Percentiles rank a stretch among this genome's conserved stretches.
phyloP scores from a whole-genome alignment of 1,140 invertebrate species.

The Papilio machaon region DNA sequence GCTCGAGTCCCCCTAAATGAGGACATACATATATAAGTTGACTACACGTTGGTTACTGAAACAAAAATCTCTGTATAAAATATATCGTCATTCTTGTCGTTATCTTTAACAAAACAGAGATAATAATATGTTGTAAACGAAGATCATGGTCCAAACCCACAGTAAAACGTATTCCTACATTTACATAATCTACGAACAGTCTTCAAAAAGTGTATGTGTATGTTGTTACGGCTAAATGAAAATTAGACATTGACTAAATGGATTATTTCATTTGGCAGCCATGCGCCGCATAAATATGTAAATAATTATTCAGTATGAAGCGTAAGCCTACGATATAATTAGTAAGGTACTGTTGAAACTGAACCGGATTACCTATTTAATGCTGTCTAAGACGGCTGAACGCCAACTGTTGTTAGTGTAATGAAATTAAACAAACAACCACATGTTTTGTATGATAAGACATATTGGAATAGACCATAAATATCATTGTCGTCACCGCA shows the following conservation, averaged over 20 bases:
- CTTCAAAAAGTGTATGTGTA: neutral
- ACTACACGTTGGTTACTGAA: too few species aligned
- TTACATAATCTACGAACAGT: neutral
- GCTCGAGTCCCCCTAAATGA: too few species aligned
- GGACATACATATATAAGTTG: too few species aligned
- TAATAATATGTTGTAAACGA: too few species aligned
- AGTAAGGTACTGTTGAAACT: neutral
- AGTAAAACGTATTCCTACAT: neutral
- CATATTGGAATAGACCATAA: too few species aligned
- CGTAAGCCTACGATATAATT: conserved; percentile 1
- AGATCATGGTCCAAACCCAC: too few species aligned
- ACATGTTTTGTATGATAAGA: neutral
- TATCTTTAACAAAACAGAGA: too few species aligned
- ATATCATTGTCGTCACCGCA: too few species aligned
- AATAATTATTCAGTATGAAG: neutral
- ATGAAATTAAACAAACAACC: neutral
- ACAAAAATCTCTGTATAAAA: too few species aligned
- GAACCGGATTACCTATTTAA: neutral
- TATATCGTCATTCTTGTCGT: too few species aligned
- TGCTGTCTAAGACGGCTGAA: neutral
- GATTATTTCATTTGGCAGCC: conserved; percentile 4
- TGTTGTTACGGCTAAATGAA: neutral
- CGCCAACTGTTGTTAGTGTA: neutral
- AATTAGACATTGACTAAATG: neutral
- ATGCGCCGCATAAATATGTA: neutral